Percentiles rank a stretch among this genome's conserved stretches.
These are phyloP conservation scores for Paguma larvata DNA, from an alignment of 2,797 vertebrate genomes.

Conservation along the genomic window DNA sequence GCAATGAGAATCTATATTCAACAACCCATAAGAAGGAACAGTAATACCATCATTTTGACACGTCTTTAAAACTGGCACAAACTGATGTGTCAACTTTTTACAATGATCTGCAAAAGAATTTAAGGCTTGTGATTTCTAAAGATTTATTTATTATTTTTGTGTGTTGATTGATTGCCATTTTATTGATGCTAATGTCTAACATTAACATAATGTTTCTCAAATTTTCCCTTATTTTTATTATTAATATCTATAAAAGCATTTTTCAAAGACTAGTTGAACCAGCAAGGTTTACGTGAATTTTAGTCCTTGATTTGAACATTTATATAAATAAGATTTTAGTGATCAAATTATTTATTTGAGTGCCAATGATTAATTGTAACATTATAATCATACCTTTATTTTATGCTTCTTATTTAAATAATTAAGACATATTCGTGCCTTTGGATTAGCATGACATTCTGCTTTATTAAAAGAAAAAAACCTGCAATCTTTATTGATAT, in stretches of 20 bases:
- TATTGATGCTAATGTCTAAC: conserved; percentile 83
- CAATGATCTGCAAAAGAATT: conserved; percentile 65
- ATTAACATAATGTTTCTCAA: conserved; percentile 76
- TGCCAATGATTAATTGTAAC: conserved; percentile 83
- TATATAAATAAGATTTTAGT: conserved; percentile 74
- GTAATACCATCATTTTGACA: conserved; percentile 72
- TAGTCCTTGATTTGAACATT: conserved; percentile 78
- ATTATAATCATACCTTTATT: conserved; percentile 81
- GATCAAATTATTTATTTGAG: conserved; percentile 85
- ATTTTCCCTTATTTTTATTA: conserved; percentile 78
- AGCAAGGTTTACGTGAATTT: conserved; percentile 76
- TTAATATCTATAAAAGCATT: conserved; percentile 69
- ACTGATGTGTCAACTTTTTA: conserved; percentile 70
- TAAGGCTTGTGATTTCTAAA: conserved; percentile 57
- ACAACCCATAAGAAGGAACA: conserved; percentile 63
- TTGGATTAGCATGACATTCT: conserved; percentile 87
- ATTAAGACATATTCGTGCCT: conserved; percentile 89
- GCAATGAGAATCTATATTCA: conserved; percentile 85
- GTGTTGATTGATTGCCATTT: conserved; percentile 73
- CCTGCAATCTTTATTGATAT: conserved; percentile 71
- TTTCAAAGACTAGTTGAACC: conserved; percentile 75
- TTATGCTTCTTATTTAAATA: conserved; percentile 82
- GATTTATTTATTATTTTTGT: conserved; percentile 78
- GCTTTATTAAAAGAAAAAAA: conserved; percentile 83
- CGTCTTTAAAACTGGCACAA: conserved; percentile 53